Base-by-base conservation (phyloP, 2,797 vertebrate species). In the Morelia viridis region DNA sequence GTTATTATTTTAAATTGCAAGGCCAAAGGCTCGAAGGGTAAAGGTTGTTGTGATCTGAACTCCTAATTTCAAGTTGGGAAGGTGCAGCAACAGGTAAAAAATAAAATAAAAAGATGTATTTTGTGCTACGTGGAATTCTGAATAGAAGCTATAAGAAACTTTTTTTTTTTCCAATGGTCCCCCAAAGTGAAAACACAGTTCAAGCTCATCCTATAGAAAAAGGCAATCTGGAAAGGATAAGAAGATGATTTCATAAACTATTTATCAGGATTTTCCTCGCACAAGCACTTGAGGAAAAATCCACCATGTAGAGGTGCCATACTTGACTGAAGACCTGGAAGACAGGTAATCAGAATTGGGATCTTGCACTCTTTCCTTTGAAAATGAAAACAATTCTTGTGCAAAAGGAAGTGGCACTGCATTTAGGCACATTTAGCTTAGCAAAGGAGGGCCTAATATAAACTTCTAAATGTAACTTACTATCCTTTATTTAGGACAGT, bases 211-310 rank as follows among this genome's bases (percentile, higher is more conserved):
- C 93, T 94, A 91, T 84, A 93, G 93, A 31, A 93, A 94, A 96
- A 88, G 94, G 56, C 94, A 93, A 89, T 91, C 76, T 94, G 94
- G 58, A 24, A 57, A 94, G 93, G 80, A 95, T 90, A 92, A 90
- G 92, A 90, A 90, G 64, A 62, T 50, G 88, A 62, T 85, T 86
- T 83, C 80, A 90, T 87, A 92, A 89, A 92, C 61, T 58, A 68
- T 65, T 15, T 90, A 90, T 46, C 65, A 83, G 68, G 35, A 87
- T 62, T 83, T 87, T 64, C 89, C 87, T 76, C 84, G 71, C 83
- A 92, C 19, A 58, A 50, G 46, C 50, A 84, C 65, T 65, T 83
- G 50, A 92, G 61, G 71, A 90, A 88, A 76, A 83, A 90, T 68
- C 60, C 35, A 88, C 60, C 85, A 90, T 57, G 65, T 64, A 60